Evolutionary conservation across 2,888 invertebrate genomes (phyloP).

Genomic region (Diplazon laetatorius): DNA sequence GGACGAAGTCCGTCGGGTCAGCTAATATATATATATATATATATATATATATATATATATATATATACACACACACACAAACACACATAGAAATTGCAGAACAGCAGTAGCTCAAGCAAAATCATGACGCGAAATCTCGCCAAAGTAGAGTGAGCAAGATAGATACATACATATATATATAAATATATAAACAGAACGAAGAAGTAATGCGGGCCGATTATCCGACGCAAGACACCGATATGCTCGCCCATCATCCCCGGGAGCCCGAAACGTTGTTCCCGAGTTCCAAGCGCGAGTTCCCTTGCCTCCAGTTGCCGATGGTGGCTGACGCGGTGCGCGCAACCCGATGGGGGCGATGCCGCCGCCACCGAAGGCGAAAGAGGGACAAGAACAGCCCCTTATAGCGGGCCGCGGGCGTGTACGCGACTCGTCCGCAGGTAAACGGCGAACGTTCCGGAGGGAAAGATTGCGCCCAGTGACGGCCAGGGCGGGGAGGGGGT

Average conservation of each 20-base stretch:
- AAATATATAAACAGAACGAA: conserved; percentile 31
- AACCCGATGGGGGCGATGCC: neutral
- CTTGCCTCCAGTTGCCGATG: conserved; percentile 22
- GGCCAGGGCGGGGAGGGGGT: conserved; percentile 42
- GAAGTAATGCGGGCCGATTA: conserved; percentile 77
- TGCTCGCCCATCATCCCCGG: conserved; percentile 61
- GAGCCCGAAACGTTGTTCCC: conserved; percentile 38
- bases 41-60: neutral
- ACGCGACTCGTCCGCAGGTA: conserved; percentile 53
- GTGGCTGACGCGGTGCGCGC: conserved; percentile 4
- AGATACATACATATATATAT: conserved; percentile 21
- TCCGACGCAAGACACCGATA: conserved; percentile 75
- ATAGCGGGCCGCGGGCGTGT: conserved; percentile 17
- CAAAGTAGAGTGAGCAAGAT: conserved; percentile 4
- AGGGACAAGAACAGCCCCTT: conserved; percentile 51
- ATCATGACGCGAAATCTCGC: conserved; percentile 2
- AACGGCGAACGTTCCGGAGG: conserved; percentile 53
- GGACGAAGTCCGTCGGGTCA: too few species aligned
- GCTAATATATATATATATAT: neutral
- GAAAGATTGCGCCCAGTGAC: conserved; percentile 29
- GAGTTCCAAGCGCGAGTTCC: conserved; percentile 22
- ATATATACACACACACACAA: neutral
- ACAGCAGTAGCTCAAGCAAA: neutral
- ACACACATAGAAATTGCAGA: neutral
- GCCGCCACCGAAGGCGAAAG: conserved; percentile 26